Conservation (phyloP, 2,888 invertebrate genomes). For the Hoplodrina ambigua region DNA sequence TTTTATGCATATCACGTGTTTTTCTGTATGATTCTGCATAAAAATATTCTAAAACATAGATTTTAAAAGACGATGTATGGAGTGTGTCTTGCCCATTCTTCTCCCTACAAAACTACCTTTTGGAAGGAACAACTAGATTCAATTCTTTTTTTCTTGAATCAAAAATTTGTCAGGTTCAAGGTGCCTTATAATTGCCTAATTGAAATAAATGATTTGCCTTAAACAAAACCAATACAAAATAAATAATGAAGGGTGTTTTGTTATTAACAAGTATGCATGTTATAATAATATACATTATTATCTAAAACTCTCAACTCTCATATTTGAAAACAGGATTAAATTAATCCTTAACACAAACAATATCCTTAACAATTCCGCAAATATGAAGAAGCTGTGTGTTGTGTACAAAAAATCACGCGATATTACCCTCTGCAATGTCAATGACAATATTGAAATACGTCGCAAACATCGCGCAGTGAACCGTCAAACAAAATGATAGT, state of each 20-base stretch:
- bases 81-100: too few species aligned
- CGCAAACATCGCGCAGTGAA: slow-evolving; percentile 4
- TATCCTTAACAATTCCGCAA: neutral
- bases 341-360: neutral
- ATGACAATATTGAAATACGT: slow-evolving; percentile 3
- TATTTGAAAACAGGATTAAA: neutral
- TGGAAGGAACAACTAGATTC: too few species aligned
- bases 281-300: neutral
- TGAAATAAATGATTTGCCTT: too few species aligned
- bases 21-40: too few species aligned
- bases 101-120: too few species aligned
- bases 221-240: neutral
- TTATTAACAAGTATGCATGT: too few species aligned
- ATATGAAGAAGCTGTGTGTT: neutral
- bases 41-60: too few species aligned
- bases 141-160: too few species aligned
- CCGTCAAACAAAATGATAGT: slow-evolving; percentile 3
- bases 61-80: too few species aligned
- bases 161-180: too few species aligned
- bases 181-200: too few species aligned
- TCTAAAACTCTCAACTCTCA: neutral
- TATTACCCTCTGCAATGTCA: neutral
- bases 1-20: too few species aligned
- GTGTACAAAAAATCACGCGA: neutral
- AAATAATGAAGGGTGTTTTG: neutral